These are phyloP conservation scores for Hydractinia echinata DNA, from an alignment of 30 jellyfish, hydroid and myxozoan genomes.

Conservation along the genomic window DNA sequence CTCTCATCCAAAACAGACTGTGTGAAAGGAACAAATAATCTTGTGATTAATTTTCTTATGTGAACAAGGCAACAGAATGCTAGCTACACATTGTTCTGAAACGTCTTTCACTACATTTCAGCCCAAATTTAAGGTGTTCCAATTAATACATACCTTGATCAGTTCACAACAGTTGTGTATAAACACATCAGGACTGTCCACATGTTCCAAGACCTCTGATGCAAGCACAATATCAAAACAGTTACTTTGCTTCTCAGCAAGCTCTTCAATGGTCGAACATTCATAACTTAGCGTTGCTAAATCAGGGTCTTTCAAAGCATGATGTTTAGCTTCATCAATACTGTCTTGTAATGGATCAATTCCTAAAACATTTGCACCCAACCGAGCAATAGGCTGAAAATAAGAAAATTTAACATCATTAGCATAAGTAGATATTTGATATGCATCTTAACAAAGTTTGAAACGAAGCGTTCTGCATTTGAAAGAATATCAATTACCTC, in stretches of 20 bases:
- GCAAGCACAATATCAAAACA: conserved; percentile 88
- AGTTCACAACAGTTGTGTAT: conserved; percentile 49
- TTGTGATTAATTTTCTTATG: too few species aligned
- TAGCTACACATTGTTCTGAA: too few species aligned
- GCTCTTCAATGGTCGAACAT: conserved; percentile 65
- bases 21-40: too few species aligned
- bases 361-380: conserved; percentile 91
- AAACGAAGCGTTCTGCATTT: too few species aligned
- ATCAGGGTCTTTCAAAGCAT: conserved; percentile 40
- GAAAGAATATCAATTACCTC: conserved; percentile 43
- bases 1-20: not conserved
- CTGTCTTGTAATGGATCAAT: conserved; percentile 67
- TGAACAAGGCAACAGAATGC: too few species aligned
- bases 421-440: too few species aligned
- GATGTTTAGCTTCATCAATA: conserved; percentile 48
- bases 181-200: conserved; percentile 50
- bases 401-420: too few species aligned
- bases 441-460: too few species aligned
- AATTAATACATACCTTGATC: conserved; percentile 50
- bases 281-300: conserved; percentile 44
- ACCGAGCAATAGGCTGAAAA: conserved; percentile 84
- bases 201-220: conserved; percentile 98
- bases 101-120: too few species aligned
- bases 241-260: conserved; percentile 33
- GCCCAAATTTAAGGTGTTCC: too few species aligned